These are phyloP conservation scores for Anolis carolinensis DNA, from an alignment of 2,113 vertebrate species.

Conservation along the genomic window DNA sequence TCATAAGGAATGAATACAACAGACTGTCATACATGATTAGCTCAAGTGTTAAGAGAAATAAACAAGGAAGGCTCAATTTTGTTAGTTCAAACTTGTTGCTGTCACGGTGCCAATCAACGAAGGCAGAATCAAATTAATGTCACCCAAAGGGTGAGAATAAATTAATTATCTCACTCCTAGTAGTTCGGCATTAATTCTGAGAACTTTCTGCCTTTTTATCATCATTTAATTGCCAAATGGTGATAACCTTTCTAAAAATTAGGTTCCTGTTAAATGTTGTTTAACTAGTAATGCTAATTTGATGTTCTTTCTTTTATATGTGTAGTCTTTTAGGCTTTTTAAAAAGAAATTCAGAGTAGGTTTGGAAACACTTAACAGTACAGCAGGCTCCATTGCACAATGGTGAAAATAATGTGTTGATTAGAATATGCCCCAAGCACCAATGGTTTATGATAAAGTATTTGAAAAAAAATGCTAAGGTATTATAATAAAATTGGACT, in stretches of 20 bases:
- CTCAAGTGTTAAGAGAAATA: conserved; percentile 8
- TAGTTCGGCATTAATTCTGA: conserved; percentile 51
- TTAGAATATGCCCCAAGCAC: conserved; percentile 43
- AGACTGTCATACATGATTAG: not conserved
- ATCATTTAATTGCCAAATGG: conserved; percentile 38
- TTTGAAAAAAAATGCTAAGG: conserved; percentile 48
- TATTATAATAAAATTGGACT: conserved; percentile 56
- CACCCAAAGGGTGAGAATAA: conserved; percentile 23
- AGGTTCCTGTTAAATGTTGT: conserved; percentile 46
- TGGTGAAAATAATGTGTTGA: conserved; percentile 49
- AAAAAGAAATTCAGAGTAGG: conserved; percentile 53
- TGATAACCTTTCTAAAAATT: conserved; percentile 49
- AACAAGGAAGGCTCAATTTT: conserved; percentile 1
- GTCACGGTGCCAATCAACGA: conserved; percentile 40
- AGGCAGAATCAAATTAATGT: conserved; percentile 5
- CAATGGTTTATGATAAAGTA: conserved; percentile 34
- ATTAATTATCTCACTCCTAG: conserved; percentile 7
- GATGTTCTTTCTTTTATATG: conserved; percentile 19
- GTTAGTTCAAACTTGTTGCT: conserved; percentile 31
- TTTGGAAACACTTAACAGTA: conserved; percentile 61
- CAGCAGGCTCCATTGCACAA: conserved; percentile 55
- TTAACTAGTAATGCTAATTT: conserved; percentile 62
- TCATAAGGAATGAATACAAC: conserved; percentile 33
- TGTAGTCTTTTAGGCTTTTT: conserved; percentile 48
- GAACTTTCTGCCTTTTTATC: conserved; percentile 38